Evolutionary conservation across 2,113 vertebrate species (phyloP).

Genomic region (Prionailurus bengalensis): DNA sequence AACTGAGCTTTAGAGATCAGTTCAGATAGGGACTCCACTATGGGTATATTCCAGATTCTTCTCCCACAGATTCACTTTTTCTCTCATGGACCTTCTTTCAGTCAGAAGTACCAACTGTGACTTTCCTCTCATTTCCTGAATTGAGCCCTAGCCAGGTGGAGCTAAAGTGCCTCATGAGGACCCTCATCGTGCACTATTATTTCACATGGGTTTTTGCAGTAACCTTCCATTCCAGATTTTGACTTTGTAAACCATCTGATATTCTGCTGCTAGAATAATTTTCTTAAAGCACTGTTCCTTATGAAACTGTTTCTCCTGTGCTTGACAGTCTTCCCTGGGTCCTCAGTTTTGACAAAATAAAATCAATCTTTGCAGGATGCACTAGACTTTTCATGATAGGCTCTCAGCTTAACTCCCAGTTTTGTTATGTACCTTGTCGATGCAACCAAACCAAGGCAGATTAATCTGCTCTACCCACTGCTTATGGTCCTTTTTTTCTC

Average conservation of each 20-base stretch:
- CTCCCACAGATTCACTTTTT: not conserved
- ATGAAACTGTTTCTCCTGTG: not conserved
- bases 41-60: not conserved
- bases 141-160: not conserved
- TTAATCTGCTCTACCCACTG: not conserved
- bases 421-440: not conserved
- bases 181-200: not conserved
- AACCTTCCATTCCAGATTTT: not conserved
- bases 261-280: not conserved
- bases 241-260: not conserved
- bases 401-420: not conserved
- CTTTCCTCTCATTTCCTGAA: not conserved
- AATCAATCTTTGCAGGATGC: not conserved
- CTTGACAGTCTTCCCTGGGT: not conserved
- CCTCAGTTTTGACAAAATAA: not conserved
- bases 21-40: not conserved
- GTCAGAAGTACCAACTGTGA: not conserved
- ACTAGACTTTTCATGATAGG: not conserved
- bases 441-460: not conserved
- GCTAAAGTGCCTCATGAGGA: not conserved
- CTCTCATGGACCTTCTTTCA: not conserved
- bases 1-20: not conserved
- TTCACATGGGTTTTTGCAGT: not conserved
- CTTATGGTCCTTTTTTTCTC: not conserved
- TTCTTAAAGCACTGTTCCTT: not conserved